Conservation (phyloP, 2,113 vertebrate species). For the Empidonax traillii region DNA sequence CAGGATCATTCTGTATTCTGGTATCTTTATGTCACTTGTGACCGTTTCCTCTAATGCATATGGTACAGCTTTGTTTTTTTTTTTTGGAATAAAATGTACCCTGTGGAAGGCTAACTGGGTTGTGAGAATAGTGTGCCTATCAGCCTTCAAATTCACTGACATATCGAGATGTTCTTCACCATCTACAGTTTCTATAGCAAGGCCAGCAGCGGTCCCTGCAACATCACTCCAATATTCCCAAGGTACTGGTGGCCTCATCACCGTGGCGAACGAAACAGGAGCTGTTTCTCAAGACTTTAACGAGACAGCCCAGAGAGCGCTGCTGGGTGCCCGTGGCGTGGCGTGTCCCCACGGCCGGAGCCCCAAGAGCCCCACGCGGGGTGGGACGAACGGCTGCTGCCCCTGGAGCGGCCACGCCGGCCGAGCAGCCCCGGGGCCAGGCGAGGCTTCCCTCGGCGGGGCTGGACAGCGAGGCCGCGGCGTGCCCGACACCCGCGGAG, state of each 20-base stretch:
- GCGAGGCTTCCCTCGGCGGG: background rate
- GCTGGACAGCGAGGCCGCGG: background rate
- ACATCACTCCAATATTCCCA: rapidly evolving
- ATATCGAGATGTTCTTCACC: background rate
- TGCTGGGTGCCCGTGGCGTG: rapidly evolving
- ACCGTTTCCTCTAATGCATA: background rate
- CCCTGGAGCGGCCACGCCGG: background rate
- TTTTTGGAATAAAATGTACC: background rate
- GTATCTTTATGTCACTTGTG: background rate
- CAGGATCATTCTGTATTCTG: rapidly evolving
- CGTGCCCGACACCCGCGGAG: background rate
- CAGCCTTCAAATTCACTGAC: background rate
- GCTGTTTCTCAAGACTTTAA: background rate
- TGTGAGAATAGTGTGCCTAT: rapidly evolving
- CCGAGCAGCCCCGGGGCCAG: background rate
- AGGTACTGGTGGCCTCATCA: background rate
- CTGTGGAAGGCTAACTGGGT: background rate
- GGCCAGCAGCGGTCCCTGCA: background rate
- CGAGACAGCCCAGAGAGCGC: rapidly evolving
- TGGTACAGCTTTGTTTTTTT: background rate
- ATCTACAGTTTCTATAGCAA: rapidly evolving
- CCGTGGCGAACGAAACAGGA: rapidly evolving
- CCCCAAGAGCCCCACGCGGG: background rate
- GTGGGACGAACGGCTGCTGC: background rate
- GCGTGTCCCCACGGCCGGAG: background rate